Conservation (phyloP, 2,113 vertebrate genomes). For the Micronycteris hirsuta region DNA sequence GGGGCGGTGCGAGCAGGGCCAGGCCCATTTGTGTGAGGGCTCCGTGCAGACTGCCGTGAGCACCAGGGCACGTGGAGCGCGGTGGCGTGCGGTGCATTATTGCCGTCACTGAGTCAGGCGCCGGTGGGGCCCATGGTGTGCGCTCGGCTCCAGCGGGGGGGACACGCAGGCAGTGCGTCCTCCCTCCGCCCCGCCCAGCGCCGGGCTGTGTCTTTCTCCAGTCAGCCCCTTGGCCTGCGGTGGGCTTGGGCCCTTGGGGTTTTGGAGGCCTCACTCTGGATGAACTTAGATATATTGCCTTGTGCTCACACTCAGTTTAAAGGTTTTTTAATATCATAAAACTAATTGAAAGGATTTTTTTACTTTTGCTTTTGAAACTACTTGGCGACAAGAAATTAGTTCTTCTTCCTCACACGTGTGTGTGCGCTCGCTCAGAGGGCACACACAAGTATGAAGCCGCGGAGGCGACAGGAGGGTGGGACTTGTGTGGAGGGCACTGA, state of each 20-base stretch:
- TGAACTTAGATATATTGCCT: too few relatives aligned
- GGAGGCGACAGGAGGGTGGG: neutral
- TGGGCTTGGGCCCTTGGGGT: neutral
- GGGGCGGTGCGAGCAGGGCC: neutral
- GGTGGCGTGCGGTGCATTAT: fast-evolving
- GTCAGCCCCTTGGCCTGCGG: too few relatives aligned
- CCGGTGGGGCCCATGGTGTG: neutral
- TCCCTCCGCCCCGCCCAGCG: too few relatives aligned
- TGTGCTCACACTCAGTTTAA: neutral
- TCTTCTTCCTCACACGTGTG: neutral
- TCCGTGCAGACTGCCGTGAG: neutral
- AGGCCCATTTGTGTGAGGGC: neutral
- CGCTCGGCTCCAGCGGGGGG: neutral
- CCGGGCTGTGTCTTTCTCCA: neutral
- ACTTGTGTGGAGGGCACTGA: neutral
- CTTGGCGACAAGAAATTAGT: neutral
- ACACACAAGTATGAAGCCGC: neutral
- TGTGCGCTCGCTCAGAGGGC: neutral
- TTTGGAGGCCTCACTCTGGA: neutral
- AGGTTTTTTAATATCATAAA: neutral
- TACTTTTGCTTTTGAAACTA: neutral
- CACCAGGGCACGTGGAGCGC: fast-evolving
- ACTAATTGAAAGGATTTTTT: neutral
- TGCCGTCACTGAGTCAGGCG: neutral
- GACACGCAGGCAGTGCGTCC: neutral